A percentile compares a stretch with the other conserved stretches of the same genome.
phyloP scores from a whole-genome alignment of 2,888 invertebrate genomes.

The Agrochola circellaris region DNA sequence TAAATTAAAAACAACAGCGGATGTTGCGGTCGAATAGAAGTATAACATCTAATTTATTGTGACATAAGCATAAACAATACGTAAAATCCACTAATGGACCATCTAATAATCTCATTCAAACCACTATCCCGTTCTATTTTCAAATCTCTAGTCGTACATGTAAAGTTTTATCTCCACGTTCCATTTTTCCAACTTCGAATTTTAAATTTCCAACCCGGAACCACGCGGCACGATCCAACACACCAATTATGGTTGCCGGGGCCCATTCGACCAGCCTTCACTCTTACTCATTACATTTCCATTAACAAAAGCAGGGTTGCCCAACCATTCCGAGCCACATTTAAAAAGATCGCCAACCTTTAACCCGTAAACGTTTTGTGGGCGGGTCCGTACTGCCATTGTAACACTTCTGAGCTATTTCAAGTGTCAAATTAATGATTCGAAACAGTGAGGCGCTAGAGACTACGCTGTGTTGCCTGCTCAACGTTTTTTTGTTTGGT shows the following conservation, averaged over 20 bases:
- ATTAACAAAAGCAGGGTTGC: constrained; percentile 85
- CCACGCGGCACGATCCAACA: constrained; percentile 51
- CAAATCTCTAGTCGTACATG: constrained; percentile 48
- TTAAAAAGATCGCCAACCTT: constrained; percentile 84
- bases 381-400: constrained; percentile 81
- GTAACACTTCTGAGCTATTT: constrained; percentile 84
- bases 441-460: constrained; percentile 82
- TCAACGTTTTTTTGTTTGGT: constrained; percentile 66
- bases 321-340: constrained; percentile 74
- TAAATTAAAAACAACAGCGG: not conserved
- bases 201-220: constrained; percentile 61
- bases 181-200: constrained; percentile 54
- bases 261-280: constrained; percentile 68
- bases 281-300: constrained; percentile 82
- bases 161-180: constrained; percentile 50
- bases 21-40: constrained; percentile 2
- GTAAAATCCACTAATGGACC: constrained; percentile 6
- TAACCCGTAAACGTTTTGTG: constrained; percentile 84
- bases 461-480: constrained; percentile 73
- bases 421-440: constrained; percentile 89
- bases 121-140: constrained; percentile 56
- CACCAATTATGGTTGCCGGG: constrained; percentile 66
- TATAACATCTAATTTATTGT: constrained; percentile 31
- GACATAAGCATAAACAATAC: constrained; percentile 48
- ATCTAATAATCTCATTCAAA: constrained; percentile 44